Percentiles rank a stretch among this genome's conserved stretches.
phyloP scores from a whole-genome alignment of 2,797 vertebrate species.

The Acrossocheilus wenchowensis region DNA sequence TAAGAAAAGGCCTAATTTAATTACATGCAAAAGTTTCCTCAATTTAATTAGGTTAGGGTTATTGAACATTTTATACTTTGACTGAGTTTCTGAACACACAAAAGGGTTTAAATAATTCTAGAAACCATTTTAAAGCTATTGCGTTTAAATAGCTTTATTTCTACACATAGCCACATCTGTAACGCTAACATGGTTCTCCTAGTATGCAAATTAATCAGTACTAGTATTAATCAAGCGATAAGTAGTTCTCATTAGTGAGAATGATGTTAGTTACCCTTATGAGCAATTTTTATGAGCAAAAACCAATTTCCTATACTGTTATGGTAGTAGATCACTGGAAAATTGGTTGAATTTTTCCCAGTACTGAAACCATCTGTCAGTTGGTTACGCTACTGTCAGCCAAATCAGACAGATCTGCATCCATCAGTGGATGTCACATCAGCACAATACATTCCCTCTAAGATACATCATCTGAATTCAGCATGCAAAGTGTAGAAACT shows the following conservation, averaged over 20 bases:
- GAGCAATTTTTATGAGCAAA: not conserved
- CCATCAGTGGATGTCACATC: not conserved
- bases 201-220: constrained; percentile 6
- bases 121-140: not conserved
- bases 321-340: constrained; percentile 22
- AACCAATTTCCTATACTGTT: constrained; percentile 7
- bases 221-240: constrained; percentile 8
- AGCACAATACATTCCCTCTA: not conserved
- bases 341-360: not conserved
- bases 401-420: constrained; percentile 19
- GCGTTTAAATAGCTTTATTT: not conserved
- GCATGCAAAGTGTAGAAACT: not conserved
- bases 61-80: not conserved
- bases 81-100: not conserved
- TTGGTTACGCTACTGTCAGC: constrained; percentile 31
- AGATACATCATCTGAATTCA: constrained; percentile 9
- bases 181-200: not conserved
- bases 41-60: not conserved
- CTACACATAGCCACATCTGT: not conserved
- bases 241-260: constrained; percentile 5
- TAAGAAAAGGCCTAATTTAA: not conserved
- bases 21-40: not conserved
- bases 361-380: constrained; percentile 21
- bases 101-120: not conserved
- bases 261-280: constrained; percentile 13